Base-by-base conservation (phyloP, 2,113 vertebrate species). In the Labrus mixtus region DNA sequence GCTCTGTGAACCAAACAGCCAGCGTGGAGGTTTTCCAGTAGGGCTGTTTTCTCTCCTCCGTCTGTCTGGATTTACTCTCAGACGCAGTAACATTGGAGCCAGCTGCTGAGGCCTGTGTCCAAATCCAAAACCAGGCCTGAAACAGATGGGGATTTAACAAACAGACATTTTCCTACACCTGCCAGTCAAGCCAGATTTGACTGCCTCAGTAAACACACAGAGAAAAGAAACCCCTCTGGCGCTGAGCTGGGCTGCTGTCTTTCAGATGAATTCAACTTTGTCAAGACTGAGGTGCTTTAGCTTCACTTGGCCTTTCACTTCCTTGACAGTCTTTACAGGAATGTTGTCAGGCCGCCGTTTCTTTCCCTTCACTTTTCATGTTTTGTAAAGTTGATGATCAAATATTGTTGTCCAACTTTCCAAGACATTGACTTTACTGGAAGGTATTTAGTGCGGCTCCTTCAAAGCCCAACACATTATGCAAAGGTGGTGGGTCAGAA, bases 21-120 rank as follows among this genome's bases (percentile, higher is more conserved):
- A 51, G 66, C 62, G 56, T 68, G 72, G 62, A 68, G 43, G 0
- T 60, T 60, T 69, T 74, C 59, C 74, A 78, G 74, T 51, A 1
- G 29, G 29, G 33, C 57, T 23, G 62, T 73, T 67, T 57, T 61
- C 65, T 69, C 41, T 69, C 41, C 62, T 51, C 58, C 25, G 20
- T 77, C 75, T 75, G 84, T 62, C 81, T 80, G 77, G 57, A 55
- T 78, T 80, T 87, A 77, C 85, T 85, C 78, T 41, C 72, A 77
- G 71, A 80, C 75, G 46, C 25, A 1, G 61, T 68, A 62, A 78
- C 64, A 68, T 85, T 67, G 16, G 7, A 65, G 45, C 68, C 88
- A 79, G 88, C 80, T 81, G 88, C 83, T 19, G 29, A 23, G 72
- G 78, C 60, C 10, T 6, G 2, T 8, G 13, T 61, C 69, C 69